phyloP scores from a whole-genome alignment of 1,140 invertebrate genomes.

The Nylanderia fulva region DNA sequence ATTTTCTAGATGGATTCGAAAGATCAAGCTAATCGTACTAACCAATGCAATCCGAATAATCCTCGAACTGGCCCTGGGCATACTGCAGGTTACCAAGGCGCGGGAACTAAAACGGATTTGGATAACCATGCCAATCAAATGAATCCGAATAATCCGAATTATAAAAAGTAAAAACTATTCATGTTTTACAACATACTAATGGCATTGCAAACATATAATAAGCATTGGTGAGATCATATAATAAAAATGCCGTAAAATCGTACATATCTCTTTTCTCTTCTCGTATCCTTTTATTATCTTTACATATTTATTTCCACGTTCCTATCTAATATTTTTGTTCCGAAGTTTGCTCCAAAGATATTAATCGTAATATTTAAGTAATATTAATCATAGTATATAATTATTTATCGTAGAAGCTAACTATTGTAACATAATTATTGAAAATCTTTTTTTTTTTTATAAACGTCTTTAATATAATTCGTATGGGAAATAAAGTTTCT shows the following conservation, averaged over 20 bases:
- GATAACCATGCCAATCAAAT: constrained; percentile 21
- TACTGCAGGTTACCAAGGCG: constrained; percentile 47
- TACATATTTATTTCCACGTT: background rate
- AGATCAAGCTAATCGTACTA: background rate
- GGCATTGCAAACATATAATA: background rate
- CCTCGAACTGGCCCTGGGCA: constrained; percentile 38
- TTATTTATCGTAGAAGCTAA: no score
- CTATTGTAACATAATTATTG: no score
- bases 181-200: background rate
- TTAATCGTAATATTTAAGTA: no score
- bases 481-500: no score
- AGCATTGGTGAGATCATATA: background rate
- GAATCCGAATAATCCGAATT: constrained; percentile 53
- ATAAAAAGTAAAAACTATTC: constrained; percentile 35
- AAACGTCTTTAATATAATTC: no score
- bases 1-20: constrained; percentile 51
- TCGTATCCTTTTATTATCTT: background rate
- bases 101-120: background rate
- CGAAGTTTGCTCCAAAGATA: no score
- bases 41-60: constrained; percentile 53
- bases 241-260: constrained; percentile 30
- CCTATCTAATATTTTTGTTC: background rate
- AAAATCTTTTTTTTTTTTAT: no score
- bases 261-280: background rate
- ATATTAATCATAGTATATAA: no score